Evolutionary conservation across 1,140 invertebrate genomes (phyloP).

Genomic region (Drosophila trapezifrons): DNA sequence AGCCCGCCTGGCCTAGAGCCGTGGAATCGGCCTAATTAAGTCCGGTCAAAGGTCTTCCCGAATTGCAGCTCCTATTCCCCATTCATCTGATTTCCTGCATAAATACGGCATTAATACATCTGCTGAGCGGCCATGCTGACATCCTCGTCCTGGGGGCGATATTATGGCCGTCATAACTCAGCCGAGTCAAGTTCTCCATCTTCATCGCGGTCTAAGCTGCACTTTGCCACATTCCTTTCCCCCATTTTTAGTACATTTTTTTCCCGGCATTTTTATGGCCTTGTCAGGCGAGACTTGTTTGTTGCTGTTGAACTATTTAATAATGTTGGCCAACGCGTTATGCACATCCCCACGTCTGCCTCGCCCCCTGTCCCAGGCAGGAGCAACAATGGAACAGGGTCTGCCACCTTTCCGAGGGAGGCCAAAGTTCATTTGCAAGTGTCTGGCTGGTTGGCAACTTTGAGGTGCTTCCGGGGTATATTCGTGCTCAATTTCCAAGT

Average conservation of each 20-base stretch:
- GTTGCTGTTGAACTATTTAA: conserved; percentile 76
- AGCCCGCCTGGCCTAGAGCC: conserved; percentile 16
- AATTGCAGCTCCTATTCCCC: conserved; percentile 6
- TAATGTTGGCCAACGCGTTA: conserved; percentile 66
- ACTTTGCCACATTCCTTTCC: conserved; percentile 46
- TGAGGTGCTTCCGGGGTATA: conserved; percentile 8
- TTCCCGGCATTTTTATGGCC: conserved; percentile 43
- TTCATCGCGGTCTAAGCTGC: conserved; percentile 45
- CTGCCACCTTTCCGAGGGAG: conserved; percentile 13
- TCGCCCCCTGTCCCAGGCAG: not conserved
- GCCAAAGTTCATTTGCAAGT: conserved; percentile 61
- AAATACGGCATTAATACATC: conserved; percentile 6
- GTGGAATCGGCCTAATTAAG: conserved; percentile 29
- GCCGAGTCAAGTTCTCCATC: conserved; percentile 24
- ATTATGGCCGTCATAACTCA: conserved; percentile 40
- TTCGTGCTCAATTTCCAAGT: not conserved
- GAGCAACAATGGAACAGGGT: conserved; percentile 15
- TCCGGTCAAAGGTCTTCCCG: conserved; percentile 15
- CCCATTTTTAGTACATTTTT: conserved; percentile 33
- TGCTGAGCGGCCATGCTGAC: conserved; percentile 9
- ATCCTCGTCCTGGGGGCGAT: conserved; percentile 18
- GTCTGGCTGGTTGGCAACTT: conserved; percentile 17
- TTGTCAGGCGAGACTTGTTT: conserved; percentile 64
- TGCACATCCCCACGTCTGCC: conserved; percentile 36
- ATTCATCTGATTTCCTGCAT: conserved; percentile 8